Evolutionary conservation across 2,797 vertebrate genomes (phyloP).

Genomic region (Ataeniobius toweri): DNA sequence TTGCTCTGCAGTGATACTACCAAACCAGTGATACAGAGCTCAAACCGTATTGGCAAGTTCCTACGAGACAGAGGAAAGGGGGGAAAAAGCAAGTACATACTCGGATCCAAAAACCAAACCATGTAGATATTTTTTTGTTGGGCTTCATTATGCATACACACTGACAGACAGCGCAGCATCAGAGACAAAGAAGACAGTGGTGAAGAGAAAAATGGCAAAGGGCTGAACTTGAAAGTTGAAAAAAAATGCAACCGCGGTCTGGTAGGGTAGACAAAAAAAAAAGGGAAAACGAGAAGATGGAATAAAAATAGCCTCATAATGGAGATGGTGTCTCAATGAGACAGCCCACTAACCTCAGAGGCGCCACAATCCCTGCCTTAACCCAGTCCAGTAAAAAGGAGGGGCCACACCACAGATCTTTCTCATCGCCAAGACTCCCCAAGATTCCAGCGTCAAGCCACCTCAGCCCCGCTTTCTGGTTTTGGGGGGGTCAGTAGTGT

Average conservation of each 20-base stretch:
- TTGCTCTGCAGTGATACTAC: slow-evolving; percentile 40
- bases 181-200: slow-evolving; percentile 51
- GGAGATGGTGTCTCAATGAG: slow-evolving; percentile 81
- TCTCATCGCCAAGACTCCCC: slow-evolving; percentile 72
- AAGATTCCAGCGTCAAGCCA: slow-evolving; percentile 66
- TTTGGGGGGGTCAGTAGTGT: slow-evolving; percentile 41
- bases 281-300: slow-evolving; percentile 64
- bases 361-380: slow-evolving; percentile 82
- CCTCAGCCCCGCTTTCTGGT: slow-evolving; percentile 54
- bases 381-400: slow-evolving; percentile 73
- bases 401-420: slow-evolving; percentile 78
- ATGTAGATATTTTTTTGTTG: slow-evolving; percentile 49
- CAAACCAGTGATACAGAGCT: slow-evolving; percentile 69
- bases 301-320: slow-evolving; percentile 84
- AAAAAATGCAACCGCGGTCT: slow-evolving; percentile 39
- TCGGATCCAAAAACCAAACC: slow-evolving; percentile 66
- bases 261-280: slow-evolving; percentile 42
- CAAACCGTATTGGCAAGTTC: slow-evolving; percentile 68
- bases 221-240: slow-evolving; percentile 34
- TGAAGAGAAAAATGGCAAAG: slow-evolving; percentile 53
- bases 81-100: slow-evolving; percentile 47
- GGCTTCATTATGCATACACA: slow-evolving; percentile 64
- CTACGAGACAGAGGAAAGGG: slow-evolving; percentile 52
- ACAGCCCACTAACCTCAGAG: slow-evolving; percentile 82
- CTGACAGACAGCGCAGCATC: slow-evolving; percentile 58